Conservation (phyloP, 2,113 vertebrate species). For the Tragelaphus scriptus region DNA sequence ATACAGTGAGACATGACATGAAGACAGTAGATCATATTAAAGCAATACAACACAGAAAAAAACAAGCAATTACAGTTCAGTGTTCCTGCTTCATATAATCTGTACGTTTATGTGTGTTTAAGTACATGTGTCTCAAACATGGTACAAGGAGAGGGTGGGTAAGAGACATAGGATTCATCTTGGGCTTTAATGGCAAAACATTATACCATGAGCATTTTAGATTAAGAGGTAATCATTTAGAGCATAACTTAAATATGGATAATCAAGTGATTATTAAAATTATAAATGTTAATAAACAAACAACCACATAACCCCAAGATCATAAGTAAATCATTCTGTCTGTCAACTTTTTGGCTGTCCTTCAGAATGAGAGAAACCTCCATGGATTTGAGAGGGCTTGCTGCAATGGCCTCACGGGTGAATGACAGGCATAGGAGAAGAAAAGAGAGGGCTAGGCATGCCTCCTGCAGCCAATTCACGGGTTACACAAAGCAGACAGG, state of each 20-base stretch:
- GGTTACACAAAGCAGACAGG: slow-evolving; percentile 79
- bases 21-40: slow-evolving; percentile 75
- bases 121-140: slow-evolving; percentile 44
- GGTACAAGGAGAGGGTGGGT: slow-evolving; percentile 45
- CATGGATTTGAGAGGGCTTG: slow-evolving; percentile 59
- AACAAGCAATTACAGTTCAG: slow-evolving; percentile 85
- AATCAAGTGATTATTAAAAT: slow-evolving; percentile 4
- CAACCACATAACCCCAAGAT: slow-evolving; percentile 47
- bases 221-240: slow-evolving; percentile 46
- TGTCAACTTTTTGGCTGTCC: slow-evolving; percentile 60
- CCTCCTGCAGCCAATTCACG: slow-evolving; percentile 71
- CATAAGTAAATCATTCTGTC: slow-evolving; percentile 42
- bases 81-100: slow-evolving; percentile 88
- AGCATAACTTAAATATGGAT: slow-evolving; percentile 37
- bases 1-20: slow-evolving; percentile 71
- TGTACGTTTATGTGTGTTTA: slow-evolving; percentile 67
- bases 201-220: slow-evolving; percentile 51
- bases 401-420: slow-evolving; percentile 79
- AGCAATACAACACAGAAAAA: slow-evolving; percentile 76
- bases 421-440: slow-evolving; percentile 76
- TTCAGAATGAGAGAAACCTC: slow-evolving; percentile 55
- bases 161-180: slow-evolving; percentile 65
- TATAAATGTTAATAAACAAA: neutral
- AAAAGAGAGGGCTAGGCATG: slow-evolving; percentile 77
- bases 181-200: slow-evolving; percentile 57